A percentile compares a stretch with the other conserved stretches of the same genome.
phyloP scores from a whole-genome alignment of 2,113 vertebrate genomes.

The Anoplopoma fimbria region DNA sequence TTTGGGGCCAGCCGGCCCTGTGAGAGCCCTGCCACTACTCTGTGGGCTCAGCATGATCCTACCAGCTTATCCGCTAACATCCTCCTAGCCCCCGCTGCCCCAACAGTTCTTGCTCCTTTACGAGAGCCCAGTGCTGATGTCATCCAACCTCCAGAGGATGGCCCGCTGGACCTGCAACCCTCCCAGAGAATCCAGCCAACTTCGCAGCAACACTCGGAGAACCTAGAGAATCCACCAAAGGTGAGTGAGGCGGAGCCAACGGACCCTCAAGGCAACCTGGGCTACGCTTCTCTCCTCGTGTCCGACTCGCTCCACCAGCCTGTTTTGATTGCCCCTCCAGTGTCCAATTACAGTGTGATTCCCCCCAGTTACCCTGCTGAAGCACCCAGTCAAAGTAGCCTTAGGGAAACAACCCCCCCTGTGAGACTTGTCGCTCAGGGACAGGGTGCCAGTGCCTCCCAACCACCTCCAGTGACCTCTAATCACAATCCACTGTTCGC shows the following conservation, averaged over 20 bases:
- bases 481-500: constrained; percentile 77
- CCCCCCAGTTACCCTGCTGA: constrained; percentile 81
- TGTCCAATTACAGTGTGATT: constrained; percentile 88
- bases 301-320: constrained; percentile 90
- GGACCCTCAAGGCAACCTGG: constrained; percentile 87
- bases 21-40: constrained; percentile 95
- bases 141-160: constrained; percentile 92
- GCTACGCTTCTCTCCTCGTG: constrained; percentile 91
- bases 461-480: constrained; percentile 63
- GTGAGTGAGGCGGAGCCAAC: constrained; percentile 86
- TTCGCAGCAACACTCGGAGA: constrained; percentile 86
- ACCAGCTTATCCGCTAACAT: constrained; percentile 90
- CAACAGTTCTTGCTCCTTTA: constrained; percentile 86
- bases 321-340: constrained; percentile 91
- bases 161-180: constrained; percentile 74
- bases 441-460: constrained; percentile 67
- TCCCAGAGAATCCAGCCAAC: constrained; percentile 58
- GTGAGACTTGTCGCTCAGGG: constrained; percentile 64
- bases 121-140: constrained; percentile 85
- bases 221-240: constrained; percentile 96
- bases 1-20: constrained; percentile 87
- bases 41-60: constrained; percentile 95
- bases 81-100: constrained; percentile 93
- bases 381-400: constrained; percentile 81
- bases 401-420: constrained; percentile 67